phyloP scores from a whole-genome alignment of 1,140 invertebrate genomes.

The Latrodectus geometricus region DNA sequence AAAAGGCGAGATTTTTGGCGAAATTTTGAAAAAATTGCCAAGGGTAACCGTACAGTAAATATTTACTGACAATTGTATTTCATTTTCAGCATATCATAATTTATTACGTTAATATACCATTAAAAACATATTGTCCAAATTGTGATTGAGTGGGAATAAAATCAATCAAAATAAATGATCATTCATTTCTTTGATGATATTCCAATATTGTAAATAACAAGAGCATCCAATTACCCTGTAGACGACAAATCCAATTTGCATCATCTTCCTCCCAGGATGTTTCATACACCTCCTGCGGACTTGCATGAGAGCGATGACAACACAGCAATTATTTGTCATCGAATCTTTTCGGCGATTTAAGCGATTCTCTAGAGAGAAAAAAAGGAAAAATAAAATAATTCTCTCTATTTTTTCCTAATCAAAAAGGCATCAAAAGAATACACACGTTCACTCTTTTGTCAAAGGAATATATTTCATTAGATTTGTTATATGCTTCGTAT shows the following conservation, averaged over 20 bases:
- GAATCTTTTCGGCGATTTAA: constrained; percentile 20
- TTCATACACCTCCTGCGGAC: constrained; percentile 55
- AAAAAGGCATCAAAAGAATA: neutral
- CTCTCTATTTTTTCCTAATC: neutral
- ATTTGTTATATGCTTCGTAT: no score
- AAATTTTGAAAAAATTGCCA: no score
- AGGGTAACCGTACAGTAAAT: no score
- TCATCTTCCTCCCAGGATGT: constrained; percentile 59
- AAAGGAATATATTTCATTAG: no score
- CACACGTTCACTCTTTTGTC: no score
- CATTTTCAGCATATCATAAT: no score
- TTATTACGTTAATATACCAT: no score
- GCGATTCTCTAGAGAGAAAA: constrained; percentile 1
- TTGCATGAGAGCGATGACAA: constrained; percentile 63
- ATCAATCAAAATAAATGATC: neutral
- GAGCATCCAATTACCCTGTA: constrained; percentile 38
- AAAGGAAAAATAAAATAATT: constrained; percentile 1
- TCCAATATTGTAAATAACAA: neutral
- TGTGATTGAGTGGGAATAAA: neutral
- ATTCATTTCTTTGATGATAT: neutral
- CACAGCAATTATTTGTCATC: constrained; percentile 19
- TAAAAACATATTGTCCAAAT: no score
- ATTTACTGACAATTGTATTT: no score
- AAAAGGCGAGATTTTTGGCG: no score
- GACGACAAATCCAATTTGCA: constrained; percentile 63